These are phyloP conservation scores for Acarapis woodi DNA, from an alignment of 1,140 invertebrate genomes.

Conservation along the genomic window DNA sequence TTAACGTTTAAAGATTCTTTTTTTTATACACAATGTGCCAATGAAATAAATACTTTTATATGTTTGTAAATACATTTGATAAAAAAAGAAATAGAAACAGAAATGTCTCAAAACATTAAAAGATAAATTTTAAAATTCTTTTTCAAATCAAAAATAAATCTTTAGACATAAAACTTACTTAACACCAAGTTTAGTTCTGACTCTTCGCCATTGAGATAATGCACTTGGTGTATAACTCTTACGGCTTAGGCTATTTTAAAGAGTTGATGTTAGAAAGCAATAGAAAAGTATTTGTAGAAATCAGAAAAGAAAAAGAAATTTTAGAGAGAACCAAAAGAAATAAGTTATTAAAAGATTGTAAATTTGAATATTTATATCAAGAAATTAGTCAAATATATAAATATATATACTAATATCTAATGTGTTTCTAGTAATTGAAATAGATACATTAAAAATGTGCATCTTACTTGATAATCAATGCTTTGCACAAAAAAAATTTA, in stretches of 20 bases:
- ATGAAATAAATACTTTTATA: not conserved
- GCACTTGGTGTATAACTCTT: conserved; percentile 25
- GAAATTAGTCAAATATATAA: too few relatives aligned
- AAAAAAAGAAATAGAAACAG: not conserved
- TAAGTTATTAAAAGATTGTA: too few relatives aligned
- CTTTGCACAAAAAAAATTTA: too few relatives aligned
- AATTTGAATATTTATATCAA: too few relatives aligned
- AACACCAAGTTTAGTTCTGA: conserved; percentile 65
- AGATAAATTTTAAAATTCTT: conserved; percentile 4
- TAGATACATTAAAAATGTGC: too few relatives aligned
- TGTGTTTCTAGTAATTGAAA: too few relatives aligned
- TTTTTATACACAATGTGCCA: not conserved
- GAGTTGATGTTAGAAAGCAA: conserved; percentile 8
- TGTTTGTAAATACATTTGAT: not conserved
- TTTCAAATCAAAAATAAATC: not conserved
- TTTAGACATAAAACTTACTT: too few relatives aligned
- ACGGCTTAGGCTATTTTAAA: conserved; percentile 11
- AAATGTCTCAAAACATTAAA: too few relatives aligned
- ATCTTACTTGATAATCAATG: too few relatives aligned
- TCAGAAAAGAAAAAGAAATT: not conserved
- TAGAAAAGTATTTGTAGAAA: not conserved
- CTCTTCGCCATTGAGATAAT: conserved; percentile 62
- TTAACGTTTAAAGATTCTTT: not conserved
- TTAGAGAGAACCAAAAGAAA: not conserved
- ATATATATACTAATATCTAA: too few relatives aligned